Conservation (phyloP, 1,140 invertebrate species). For the Lepidurus couesii region DNA sequence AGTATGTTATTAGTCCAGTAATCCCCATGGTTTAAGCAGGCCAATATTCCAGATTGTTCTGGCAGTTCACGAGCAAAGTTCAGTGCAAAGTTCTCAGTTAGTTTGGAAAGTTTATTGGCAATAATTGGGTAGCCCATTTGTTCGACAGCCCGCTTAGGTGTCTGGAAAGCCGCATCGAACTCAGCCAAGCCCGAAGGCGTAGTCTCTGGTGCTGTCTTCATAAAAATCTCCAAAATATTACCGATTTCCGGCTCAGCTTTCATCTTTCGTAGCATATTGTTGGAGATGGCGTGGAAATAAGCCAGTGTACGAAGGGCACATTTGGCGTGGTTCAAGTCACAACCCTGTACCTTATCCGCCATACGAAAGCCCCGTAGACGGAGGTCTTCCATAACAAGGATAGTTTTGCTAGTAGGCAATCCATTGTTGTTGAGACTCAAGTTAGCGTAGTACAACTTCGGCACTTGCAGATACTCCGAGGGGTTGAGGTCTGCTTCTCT, state of each 20-base stretch:
- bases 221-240: background rate
- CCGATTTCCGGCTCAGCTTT: no score
- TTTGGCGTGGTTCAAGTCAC: constrained; percentile 30
- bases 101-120: background rate
- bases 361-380: constrained; percentile 11
- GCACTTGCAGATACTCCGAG: background rate
- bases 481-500: background rate
- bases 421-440: background rate
- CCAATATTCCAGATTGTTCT: background rate
- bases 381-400: constrained; percentile 31
- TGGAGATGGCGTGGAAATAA: constrained; percentile 29
- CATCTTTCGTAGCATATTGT: background rate
- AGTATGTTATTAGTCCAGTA: background rate
- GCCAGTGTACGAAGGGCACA: constrained; percentile 24
- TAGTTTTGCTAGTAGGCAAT: constrained; percentile 7
- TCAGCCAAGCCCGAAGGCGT: background rate
- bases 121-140: background rate
- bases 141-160: background rate
- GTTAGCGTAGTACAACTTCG: background rate
- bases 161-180: background rate
- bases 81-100: background rate
- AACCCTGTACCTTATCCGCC: constrained; percentile 30
- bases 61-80: background rate
- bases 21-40: background rate
- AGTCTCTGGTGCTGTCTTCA: background rate